These are phyloP conservation scores for Leuciscus idus DNA, from an alignment of 2,113 vertebrate genomes.

Conservation along the genomic window DNA sequence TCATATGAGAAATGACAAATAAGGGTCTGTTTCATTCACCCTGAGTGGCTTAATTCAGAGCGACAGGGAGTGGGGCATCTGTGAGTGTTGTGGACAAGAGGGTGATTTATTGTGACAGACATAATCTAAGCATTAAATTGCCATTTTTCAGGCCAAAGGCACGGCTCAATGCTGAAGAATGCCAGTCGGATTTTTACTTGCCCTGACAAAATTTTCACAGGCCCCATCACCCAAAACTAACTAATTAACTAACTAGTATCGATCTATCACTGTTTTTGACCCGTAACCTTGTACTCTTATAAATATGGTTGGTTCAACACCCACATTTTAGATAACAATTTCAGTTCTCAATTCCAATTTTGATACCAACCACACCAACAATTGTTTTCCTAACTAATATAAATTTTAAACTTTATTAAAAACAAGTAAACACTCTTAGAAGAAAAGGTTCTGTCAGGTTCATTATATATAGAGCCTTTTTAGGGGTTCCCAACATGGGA, in stretches of 20 bases:
- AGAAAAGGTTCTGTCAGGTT: too few relatives aligned
- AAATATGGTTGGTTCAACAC: neutral
- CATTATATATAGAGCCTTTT: too few relatives aligned
- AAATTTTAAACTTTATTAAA: too few relatives aligned
- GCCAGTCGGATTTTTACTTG: neutral
- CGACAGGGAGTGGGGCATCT: constrained; percentile 21
- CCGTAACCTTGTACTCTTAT: neutral
- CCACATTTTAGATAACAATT: too few relatives aligned
- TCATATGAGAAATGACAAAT: constrained; percentile 11
- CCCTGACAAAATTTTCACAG: too few relatives aligned
- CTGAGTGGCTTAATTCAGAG: constrained; percentile 14
- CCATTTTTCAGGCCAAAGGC: neutral
- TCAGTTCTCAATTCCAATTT: too few relatives aligned
- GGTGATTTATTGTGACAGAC: constrained; percentile 27
- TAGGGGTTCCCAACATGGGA: too few relatives aligned
- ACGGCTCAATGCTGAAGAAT: neutral
- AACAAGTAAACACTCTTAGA: too few relatives aligned
- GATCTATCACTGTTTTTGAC: neutral
- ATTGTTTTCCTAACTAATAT: too few relatives aligned
- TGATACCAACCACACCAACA: too few relatives aligned
- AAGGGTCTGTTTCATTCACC: constrained; percentile 30
- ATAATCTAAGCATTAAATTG: neutral
- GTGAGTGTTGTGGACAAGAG: constrained; percentile 9
- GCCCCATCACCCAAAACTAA: too few relatives aligned
- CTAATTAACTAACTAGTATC: too few relatives aligned